Evolutionary conservation across 2,113 vertebrate species (phyloP), one percentile per base, ranked within the genome.

Genomic region (Nerophis lumbriciformis): DNA sequence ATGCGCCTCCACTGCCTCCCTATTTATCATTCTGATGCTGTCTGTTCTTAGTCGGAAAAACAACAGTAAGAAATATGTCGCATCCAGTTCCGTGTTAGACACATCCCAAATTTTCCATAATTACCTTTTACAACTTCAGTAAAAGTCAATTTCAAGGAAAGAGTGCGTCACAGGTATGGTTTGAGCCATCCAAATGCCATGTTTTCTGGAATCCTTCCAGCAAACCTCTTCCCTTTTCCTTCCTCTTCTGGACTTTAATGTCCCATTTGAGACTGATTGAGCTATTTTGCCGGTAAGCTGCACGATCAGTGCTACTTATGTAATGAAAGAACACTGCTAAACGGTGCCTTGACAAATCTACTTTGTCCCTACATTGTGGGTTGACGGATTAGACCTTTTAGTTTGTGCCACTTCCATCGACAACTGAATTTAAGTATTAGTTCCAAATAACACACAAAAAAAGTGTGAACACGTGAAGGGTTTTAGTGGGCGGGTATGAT

Each of bases 261-360:
- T 73, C 76, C 70, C 66, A 71, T 78, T 68, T 63, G 74, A 79
- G 76, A 77, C 81, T 65, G 80, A 85, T 81, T 84, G 77, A 86
- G 83, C 80, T 71, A 65, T 83, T 80, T 68, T 66, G 71, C 16
- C 14, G 77, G 81, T 88, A 83, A 90, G 79, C 82, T 58, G 76
- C 75, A 66, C 82, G 80, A 80, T 85, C 71, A 77, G 65, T 72
- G 70, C 74, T 63, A 69, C 79, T 83, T 83, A 54, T 79, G 68
- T 81, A 84, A 77, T 82, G 61, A 76, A 85, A 77, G 80, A 85
- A 88, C 80, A 78, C 75, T 62, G 72, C 75, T 77, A 85, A 85
- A 86, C 83, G 76, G 66, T 79, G 77, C 65, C 84, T 84, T 87
- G 83, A 86, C 88, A 88, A 90, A 89, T 89, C 84, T 86, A 66